phyloP scores from a whole-genome alignment of 2,888 invertebrate genomes.

The Seira sanloemensis region DNA sequence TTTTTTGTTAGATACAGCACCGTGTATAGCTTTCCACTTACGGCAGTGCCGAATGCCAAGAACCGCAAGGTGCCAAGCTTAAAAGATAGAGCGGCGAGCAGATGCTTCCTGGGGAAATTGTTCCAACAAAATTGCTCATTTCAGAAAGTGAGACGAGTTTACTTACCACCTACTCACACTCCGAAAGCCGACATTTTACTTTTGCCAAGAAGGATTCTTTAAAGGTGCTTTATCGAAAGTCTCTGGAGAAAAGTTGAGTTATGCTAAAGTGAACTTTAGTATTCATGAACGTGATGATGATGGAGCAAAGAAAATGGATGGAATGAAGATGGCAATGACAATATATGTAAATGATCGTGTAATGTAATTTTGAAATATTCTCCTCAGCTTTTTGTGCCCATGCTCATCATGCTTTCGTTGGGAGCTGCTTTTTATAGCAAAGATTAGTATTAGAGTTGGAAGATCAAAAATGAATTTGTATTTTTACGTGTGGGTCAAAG shows the following conservation, averaged over 20 bases:
- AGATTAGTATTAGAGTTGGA: no score
- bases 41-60: constrained; percentile 31
- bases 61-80: constrained; percentile 49
- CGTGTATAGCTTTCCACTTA: no score
- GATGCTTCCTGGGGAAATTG: constrained; percentile 43
- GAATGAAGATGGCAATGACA: background rate
- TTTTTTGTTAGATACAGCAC: no score
- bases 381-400: background rate
- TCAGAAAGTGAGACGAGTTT: background rate
- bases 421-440: no score
- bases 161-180: background rate
- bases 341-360: no score
- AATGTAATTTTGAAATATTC: background rate
- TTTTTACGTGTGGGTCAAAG: no score
- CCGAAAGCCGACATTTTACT: background rate
- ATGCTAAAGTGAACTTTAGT: background rate
- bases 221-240: background rate
- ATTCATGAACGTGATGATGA: background rate
- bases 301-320: background rate
- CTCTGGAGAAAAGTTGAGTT: background rate
- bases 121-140: constrained; percentile 20
- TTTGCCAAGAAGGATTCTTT: background rate
- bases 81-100: constrained; percentile 37
- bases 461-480: no score
- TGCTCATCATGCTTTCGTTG: no score